These are phyloP conservation scores for Arrhamphus sclerolepis DNA, from an alignment of 2,797 vertebrate genomes.

Conservation along the genomic window DNA sequence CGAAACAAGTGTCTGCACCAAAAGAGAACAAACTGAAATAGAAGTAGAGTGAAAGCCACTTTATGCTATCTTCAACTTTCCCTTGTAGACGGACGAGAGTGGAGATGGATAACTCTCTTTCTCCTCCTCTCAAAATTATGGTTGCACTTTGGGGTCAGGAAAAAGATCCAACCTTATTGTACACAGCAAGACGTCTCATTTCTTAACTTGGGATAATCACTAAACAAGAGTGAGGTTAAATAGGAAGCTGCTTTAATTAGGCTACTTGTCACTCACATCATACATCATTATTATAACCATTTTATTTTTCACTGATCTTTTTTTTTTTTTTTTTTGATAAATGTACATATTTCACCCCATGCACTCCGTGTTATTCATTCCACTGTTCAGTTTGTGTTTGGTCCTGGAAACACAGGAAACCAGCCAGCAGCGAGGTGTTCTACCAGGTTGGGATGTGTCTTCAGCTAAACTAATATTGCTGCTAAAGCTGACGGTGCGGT, in stretches of 20 bases:
- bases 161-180: too few species aligned
- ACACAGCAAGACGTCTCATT: too few species aligned
- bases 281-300: conserved; percentile 30
- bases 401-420: conserved; percentile 34
- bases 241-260: conserved; percentile 3
- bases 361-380: conserved; percentile 53
- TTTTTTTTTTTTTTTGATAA: conserved; percentile 33
- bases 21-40: conserved; percentile 6
- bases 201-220: too few species aligned
- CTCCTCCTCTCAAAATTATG: too few species aligned
- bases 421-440: not conserved
- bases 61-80: conserved; percentile 4
- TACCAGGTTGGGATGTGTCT: not conserved
- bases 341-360: conserved; percentile 15
- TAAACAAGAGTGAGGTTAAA: conserved; percentile 6
- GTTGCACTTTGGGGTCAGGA: too few species aligned
- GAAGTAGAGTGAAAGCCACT: conserved; percentile 5
- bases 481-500: conserved; percentile 16
- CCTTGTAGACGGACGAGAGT: not conserved
- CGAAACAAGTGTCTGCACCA: conserved; percentile 14
- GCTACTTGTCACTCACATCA: conserved; percentile 34
- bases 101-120: too few species aligned
- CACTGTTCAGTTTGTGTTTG: conserved; percentile 48
- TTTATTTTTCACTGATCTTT: conserved; percentile 34
- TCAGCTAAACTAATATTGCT: conserved; percentile 5